Evolutionary conservation across 2,797 vertebrate genomes (phyloP), one percentile per base, ranked within the genome.

Genomic region (Linurgus olivaceus): DNA sequence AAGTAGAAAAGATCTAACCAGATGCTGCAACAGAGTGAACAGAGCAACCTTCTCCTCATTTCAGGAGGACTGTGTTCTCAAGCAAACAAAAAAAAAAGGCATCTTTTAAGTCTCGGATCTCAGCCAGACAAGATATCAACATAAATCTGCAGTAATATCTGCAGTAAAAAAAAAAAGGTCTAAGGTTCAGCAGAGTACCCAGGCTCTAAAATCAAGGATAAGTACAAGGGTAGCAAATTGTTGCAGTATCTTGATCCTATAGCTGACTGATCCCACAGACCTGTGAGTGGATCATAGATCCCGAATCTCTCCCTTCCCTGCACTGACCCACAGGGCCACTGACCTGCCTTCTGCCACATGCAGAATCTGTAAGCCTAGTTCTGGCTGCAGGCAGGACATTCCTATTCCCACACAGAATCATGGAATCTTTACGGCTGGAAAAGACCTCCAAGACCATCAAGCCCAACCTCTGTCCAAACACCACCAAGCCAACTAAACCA

Each of bases 231-330:
- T 18, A 58, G 45, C 7, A 75, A 54, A 17, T 29, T 68, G 3
- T 37, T 7, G 0, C 35, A 47, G 9, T 15, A 40, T 17, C 11
- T 54, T 37, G 40, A 42, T 57, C 35, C 23, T 20, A 35, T 8
- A 63, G n/a, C 29, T 35, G 26, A 75, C 26, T 28, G 24, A 87
- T 20, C 10, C 44, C 52, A 16, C 7, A 45, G n/a, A 29, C 6
- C 7, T 16, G 18, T 33, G 62, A 66, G 15, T 0, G 1, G 37
- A 31, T 17, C 0, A 1, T 6, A n/a, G 19, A 11, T 33, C 17
- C 55, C 24, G 18, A 47, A 47, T 79, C 26, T 29, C 31, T 33
- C 17, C 29, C 14, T 79, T 54, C 25, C 44, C 42, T 45, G 20
- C 35, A 20, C 2, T 44, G 62, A 52, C 13, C 51, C 17, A 42